phyloP scores from a whole-genome alignment of 2,888 invertebrate genomes.

The Sussaba pulchella region DNA sequence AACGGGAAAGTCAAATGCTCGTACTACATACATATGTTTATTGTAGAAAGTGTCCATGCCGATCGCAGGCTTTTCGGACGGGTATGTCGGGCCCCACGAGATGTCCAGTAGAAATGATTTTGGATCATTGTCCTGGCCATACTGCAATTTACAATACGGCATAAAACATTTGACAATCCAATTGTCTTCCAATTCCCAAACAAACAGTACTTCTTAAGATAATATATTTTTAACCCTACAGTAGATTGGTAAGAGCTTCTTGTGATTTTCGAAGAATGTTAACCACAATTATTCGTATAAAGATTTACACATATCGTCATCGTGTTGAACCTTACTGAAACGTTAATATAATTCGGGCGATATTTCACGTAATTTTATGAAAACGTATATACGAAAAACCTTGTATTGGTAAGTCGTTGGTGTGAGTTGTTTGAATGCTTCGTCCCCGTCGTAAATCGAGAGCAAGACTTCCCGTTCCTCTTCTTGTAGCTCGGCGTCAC shows the following conservation, averaged over 20 bases:
- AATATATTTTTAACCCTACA: too few species aligned
- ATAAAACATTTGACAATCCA: too few species aligned
- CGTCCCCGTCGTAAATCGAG: conserved; percentile 98
- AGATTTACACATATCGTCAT: too few species aligned
- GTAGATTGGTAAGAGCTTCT: too few species aligned
- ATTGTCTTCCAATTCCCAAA: background rate
- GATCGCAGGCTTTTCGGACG: conserved; percentile 91
- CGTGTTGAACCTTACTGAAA: too few species aligned
- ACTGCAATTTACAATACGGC: conserved; percentile 86
- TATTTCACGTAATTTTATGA: conserved; percentile 33
- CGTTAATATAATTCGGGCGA: background rate
- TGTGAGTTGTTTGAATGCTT: conserved; percentile 92
- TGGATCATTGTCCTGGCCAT: conserved; percentile 90
- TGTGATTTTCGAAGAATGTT: too few species aligned
- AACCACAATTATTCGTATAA: too few species aligned
- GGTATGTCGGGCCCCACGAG: conserved; percentile 94
- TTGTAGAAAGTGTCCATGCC: conserved; percentile 97
- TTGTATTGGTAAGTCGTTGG: conserved; percentile 95
- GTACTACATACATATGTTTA: conserved; percentile 92
- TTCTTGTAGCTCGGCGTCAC: conserved; percentile 89
- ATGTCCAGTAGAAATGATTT: conserved; percentile 96
- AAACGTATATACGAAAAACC: conserved; percentile 85
- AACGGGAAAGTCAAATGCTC: conserved; percentile 11
- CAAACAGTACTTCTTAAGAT: background rate
- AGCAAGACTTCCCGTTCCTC: conserved; percentile 96